Conservation (phyloP, 2,888 invertebrate species). For the Lucinisca nassula region DNA sequence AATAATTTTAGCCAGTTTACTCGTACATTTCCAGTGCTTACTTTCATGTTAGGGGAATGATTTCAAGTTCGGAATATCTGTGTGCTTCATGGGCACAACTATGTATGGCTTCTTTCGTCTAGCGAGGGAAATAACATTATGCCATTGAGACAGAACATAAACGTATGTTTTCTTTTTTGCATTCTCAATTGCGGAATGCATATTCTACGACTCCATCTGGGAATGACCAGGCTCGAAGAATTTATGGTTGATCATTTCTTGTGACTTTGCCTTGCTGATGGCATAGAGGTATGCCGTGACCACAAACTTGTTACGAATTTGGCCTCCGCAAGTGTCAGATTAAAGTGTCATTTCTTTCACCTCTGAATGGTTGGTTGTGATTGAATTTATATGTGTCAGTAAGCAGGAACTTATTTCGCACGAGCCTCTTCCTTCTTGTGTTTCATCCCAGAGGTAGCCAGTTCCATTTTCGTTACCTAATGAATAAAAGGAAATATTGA, state of each 20-base stretch:
- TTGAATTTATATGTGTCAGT: slow-evolving; percentile 8
- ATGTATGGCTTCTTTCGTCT: slow-evolving; percentile 49
- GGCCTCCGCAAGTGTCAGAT: slow-evolving; percentile 48
- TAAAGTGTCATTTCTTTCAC: slow-evolving; percentile 30
- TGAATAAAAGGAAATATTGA: slow-evolving; percentile 45
- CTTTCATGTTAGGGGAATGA: background rate
- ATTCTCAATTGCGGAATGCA: slow-evolving; percentile 52
- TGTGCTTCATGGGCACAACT: slow-evolving; percentile 46
- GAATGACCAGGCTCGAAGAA: background rate
- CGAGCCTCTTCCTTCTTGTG: slow-evolving; percentile 35
- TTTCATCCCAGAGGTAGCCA: slow-evolving; percentile 41
- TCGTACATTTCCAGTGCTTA: slow-evolving; percentile 11
- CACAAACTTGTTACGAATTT: slow-evolving; percentile 57
- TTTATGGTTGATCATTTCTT: background rate
- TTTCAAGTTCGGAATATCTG: background rate
- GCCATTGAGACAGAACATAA: slow-evolving; percentile 52
- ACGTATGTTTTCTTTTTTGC: slow-evolving; percentile 45
- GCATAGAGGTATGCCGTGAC: slow-evolving; percentile 18
- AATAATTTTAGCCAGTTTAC: background rate
- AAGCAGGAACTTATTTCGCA: slow-evolving; percentile 34
- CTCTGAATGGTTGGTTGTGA: background rate
- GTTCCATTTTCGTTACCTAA: slow-evolving; percentile 35
- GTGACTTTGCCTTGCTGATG: slow-evolving; percentile 14
- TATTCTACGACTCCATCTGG: slow-evolving; percentile 54
- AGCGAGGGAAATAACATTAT: slow-evolving; percentile 31